Evolutionary conservation across 2,113 vertebrate species (phyloP), one percentile per base, ranked within the genome.

Genomic region (Poicephalus gulielmi): DNA sequence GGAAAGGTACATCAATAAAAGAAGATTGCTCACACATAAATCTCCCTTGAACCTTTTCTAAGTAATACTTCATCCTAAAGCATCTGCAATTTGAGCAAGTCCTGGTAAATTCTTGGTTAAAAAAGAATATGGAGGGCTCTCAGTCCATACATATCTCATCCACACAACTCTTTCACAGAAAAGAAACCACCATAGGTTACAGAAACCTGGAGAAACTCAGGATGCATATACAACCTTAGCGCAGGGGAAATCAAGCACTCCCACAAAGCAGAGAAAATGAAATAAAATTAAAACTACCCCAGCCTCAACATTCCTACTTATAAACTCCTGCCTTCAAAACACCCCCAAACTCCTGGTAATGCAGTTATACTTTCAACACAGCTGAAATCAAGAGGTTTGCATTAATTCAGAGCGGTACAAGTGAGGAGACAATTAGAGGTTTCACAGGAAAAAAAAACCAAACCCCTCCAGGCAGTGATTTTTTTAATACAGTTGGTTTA

Each of bases 391-490:
- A 47, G 52, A 55, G 53, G 11, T 41, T 82, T 89, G 33, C 4
- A 0, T 44, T 44, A 49, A 46, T 67, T 60, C 64, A 39, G 50
- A 62, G 62, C 0, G 0, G 23, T 19, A 37, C 3, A 1, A 39
- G 11, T 28, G 14, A 71, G 35, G 33, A 89, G 10, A 41, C 4
- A 49, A 24, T 18, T 53, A 41, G 22, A 44, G 20, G 18, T 9
- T 31, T 37, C 22, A 63, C 12, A 75, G 62, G 7, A 18, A n/a
- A 59, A 23, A 37, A 13, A 53, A 53, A 28, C 2, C 13, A 18
- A 15, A 52, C 14, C 1, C 3, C 11, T 80, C 24, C 28, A 43
- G 16, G 20, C 18, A 63, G 28, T 22, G 35, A 74, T 20, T 1
- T 44, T 76, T 79, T 79, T 1, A 59, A 83, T 44, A n/a, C 31